These are phyloP conservation scores for Platycercus adscitus DNA, from an alignment of 2,113 vertebrate species.

Conservation along the genomic window DNA sequence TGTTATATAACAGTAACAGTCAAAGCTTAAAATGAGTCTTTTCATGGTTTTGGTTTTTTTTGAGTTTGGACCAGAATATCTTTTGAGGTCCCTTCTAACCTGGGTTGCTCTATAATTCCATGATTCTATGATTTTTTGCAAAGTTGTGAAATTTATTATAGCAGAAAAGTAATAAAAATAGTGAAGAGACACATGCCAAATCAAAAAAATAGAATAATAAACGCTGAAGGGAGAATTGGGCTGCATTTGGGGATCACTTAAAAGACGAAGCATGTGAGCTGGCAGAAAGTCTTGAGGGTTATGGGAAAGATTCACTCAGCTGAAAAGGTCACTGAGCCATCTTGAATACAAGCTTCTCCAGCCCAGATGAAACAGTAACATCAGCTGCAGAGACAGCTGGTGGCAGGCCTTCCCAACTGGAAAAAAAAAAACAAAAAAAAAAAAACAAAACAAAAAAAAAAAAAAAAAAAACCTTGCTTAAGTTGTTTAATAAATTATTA, in stretches of 20 bases:
- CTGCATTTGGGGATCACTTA: neutral
- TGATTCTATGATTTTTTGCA: neutral
- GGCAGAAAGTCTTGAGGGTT: neutral
- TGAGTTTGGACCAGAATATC: neutral
- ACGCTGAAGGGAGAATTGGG: rapidly evolving
- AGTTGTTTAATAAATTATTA: slow-evolving; percentile 40
- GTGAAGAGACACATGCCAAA: neutral
- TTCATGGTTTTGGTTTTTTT: rapidly evolving
- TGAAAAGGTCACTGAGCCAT: neutral
- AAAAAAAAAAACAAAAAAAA: neutral
- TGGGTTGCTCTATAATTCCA: neutral
- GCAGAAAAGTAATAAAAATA: neutral
- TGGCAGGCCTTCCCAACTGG: neutral
- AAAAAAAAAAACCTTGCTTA: neutral
- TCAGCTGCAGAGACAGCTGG: neutral
- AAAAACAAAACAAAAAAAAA: neutral
- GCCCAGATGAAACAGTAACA: neutral
- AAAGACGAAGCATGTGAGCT: neutral
- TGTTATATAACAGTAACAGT: neutral
- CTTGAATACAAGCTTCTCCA: slow-evolving; percentile 19
- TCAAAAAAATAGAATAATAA: neutral
- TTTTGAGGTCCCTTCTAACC: neutral
- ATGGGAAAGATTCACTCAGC: neutral
- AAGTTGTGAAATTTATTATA: neutral
- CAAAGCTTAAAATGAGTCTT: neutral